A percentile compares a stretch with the other conserved stretches of the same genome.
phyloP scores from a whole-genome alignment of 2,888 invertebrate species.

The Drosophila lutescens region DNA sequence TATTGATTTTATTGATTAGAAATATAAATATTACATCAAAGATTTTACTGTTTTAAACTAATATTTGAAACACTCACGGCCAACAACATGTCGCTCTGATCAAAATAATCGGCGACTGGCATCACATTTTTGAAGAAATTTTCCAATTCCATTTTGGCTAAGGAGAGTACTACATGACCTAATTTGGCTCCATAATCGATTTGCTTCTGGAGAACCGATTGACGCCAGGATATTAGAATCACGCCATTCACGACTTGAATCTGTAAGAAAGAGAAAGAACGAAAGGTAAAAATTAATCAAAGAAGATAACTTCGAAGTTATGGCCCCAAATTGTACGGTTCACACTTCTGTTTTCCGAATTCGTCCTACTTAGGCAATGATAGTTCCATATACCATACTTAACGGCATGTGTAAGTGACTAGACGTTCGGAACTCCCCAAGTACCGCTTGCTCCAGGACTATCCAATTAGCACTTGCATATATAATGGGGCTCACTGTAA shows the following conservation, averaged over 20 bases:
- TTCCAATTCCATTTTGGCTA: conserved; percentile 94
- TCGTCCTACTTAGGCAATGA: conserved; percentile 16
- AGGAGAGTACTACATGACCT: conserved; percentile 91
- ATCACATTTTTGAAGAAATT: conserved; percentile 95
- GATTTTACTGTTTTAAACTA: not conserved
- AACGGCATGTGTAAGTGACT: conserved; percentile 11
- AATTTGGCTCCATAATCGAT: conserved; percentile 95
- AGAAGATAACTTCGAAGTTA: not conserved
- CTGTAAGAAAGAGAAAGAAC: conserved; percentile 84
- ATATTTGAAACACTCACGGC: conserved; percentile 85
- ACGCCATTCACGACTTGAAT: conserved; percentile 95
- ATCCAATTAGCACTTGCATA: conserved; percentile 46
- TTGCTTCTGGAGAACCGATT: conserved; percentile 93
- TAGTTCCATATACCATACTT: conserved; percentile 4
- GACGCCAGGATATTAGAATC: conserved; percentile 93
- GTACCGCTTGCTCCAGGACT: conserved; percentile 1
- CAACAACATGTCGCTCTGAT: conserved; percentile 91
- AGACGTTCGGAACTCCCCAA: conserved; percentile 8
- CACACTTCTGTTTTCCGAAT: not conserved
- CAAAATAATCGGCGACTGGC: conserved; percentile 96
- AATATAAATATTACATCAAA: no score
- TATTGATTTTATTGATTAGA: no score
- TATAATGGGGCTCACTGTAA: conserved; percentile 43
- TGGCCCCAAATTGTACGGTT: not conserved
- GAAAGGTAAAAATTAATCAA: not conserved